Conservation (phyloP, 2,113 vertebrate genomes). For the Hippolais icterina region DNA sequence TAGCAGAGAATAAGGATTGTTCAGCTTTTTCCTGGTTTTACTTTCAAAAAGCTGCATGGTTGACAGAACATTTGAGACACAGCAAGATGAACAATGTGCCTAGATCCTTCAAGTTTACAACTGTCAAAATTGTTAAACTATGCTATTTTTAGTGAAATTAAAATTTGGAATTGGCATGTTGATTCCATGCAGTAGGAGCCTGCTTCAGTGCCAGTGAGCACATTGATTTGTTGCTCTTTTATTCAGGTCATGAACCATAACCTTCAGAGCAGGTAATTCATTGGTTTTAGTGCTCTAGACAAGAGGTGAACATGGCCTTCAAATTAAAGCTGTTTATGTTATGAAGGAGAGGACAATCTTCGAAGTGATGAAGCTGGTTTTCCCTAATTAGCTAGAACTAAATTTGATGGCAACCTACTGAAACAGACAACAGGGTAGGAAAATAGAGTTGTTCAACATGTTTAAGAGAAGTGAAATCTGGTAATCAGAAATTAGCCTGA, state of each 20-base stretch:
- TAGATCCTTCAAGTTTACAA: constrained; percentile 39
- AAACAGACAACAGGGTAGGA: constrained; percentile 9
- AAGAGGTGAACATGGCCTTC: constrained; percentile 19
- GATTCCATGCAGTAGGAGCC: constrained; percentile 40
- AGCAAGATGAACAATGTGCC: constrained; percentile 23
- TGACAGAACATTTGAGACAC: constrained; percentile 20
- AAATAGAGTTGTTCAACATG: not conserved
- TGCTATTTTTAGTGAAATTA: constrained; percentile 57
- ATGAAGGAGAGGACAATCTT: not conserved
- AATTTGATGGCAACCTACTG: constrained; percentile 9
- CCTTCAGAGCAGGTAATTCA: constrained; percentile 25
- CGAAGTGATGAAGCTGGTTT: not conserved
- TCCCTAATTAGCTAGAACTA: constrained; percentile 43
- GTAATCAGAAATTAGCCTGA: not conserved
- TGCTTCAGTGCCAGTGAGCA: constrained; percentile 11
- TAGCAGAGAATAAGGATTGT: not conserved
- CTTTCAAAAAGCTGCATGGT: not conserved
- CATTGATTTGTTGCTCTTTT: constrained; percentile 66
- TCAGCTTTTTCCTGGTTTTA: not conserved
- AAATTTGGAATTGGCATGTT: constrained; percentile 41
- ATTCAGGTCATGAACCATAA: constrained; percentile 50
- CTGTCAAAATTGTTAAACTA: constrained; percentile 42
- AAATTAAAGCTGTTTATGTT: constrained; percentile 28
- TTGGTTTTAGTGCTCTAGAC: not conserved
- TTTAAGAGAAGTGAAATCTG: constrained; percentile 5